Base-by-base conservation (phyloP, 2,888 invertebrate genomes). In the Portevinia maculata region DNA sequence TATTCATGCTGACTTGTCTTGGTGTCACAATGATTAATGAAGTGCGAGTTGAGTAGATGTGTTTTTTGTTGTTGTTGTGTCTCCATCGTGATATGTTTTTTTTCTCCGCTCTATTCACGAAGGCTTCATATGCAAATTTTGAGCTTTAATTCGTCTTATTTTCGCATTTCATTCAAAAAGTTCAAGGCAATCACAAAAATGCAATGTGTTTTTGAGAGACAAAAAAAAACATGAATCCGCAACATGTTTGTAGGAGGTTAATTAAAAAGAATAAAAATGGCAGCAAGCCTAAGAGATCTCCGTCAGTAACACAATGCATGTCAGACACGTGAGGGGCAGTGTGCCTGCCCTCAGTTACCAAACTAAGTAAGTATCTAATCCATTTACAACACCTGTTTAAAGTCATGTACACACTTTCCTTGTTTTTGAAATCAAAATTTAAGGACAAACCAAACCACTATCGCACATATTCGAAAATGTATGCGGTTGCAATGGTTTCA, bases 21-120 rank as follows among this genome's bases (percentile, higher is more conserved):
- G 87, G 86, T 88, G 89, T 88, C 88, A 87, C 86, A 87, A 88
- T 89, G 89, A 90, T 90, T 89, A 90, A 90, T 90, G 89, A 89
- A 89, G 89, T 89, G 89, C 89, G 89, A 88, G 86, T 87, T 86
- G 86, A 84, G 73, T 86, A 86, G 86, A 84, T 87, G 85, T 83
- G 37, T 60, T 60, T 50, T 71, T 44, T 71, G 73, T 65, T 46
- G 75, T 64, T 48, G n/a, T 69, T 48, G 39, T 48, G 19, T 13
- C 39, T 39, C 7, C 39, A 13, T 39, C 53, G 60, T 79, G 83
- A 85, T 81, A 81, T 85, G 71, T 6, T 34, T 44, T 44, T 5
- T 39, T 86, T 78, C 84, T 78, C 84, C 81, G 79, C 81, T 79
- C 53, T 67, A 57, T 64, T 64, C 64, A 65, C 60, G 53, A 79